These are phyloP conservation scores for Sminthurides aquaticus DNA, from an alignment of 2,888 invertebrate genomes.

Conservation along the genomic window DNA sequence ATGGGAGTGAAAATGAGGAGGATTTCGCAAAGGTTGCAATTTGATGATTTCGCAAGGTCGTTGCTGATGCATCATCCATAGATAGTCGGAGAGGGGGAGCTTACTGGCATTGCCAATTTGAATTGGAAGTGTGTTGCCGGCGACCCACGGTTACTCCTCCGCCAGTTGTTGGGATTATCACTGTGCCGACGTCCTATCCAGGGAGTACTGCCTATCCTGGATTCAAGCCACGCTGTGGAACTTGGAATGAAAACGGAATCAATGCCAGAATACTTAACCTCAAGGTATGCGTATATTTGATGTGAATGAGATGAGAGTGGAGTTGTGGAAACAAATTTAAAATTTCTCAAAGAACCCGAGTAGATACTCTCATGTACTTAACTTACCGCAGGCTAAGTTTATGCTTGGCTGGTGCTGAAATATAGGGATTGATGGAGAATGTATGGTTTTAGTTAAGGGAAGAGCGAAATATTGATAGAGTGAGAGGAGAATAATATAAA, in stretches of 20 bases:
- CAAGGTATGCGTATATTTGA: slow-evolving; percentile 25
- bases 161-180: slow-evolving; percentile 4
- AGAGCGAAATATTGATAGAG: too few relatives aligned
- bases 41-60: neutral
- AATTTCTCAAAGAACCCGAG: too few relatives aligned
- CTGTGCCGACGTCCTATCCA: slow-evolving; percentile 6
- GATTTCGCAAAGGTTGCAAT: neutral
- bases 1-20: neutral
- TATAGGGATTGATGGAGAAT: too few relatives aligned
- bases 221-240: slow-evolving; percentile 37
- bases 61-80: neutral
- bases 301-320: neutral
- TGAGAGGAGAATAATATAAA: too few relatives aligned
- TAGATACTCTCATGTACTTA: too few relatives aligned
- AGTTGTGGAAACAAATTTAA: neutral
- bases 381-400: too few relatives aligned
- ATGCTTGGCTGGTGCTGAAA: too few relatives aligned
- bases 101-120: slow-evolving; percentile 33
- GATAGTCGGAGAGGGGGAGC: neutral
- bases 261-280: slow-evolving; percentile 40
- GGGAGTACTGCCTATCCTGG: slow-evolving; percentile 28
- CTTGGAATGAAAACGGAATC: slow-evolving; percentile 41
- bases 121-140: slow-evolving; percentile 40
- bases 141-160: slow-evolving; percentile 23
- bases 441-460: too few relatives aligned